phyloP scores from a whole-genome alignment of 2,888 invertebrate genomes.

The Torymus aiolomorphi region DNA sequence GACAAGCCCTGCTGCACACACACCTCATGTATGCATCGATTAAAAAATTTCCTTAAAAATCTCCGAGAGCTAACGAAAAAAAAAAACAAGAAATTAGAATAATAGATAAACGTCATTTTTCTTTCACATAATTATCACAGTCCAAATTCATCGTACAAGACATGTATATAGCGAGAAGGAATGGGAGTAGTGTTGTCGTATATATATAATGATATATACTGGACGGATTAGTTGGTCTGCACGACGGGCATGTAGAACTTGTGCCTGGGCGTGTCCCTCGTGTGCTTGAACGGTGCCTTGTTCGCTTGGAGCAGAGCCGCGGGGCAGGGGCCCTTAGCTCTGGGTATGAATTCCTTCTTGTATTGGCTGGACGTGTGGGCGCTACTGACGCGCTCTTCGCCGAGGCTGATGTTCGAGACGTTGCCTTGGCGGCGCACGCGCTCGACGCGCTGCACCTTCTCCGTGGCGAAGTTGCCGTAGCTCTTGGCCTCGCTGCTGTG shows the following conservation, averaged over 20 bases:
- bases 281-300: slow-evolving; percentile 88
- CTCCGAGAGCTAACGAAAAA: not conserved
- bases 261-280: slow-evolving; percentile 89
- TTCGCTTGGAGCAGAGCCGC: slow-evolving; percentile 86
- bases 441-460: slow-evolving; percentile 77
- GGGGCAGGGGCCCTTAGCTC: slow-evolving; percentile 86
- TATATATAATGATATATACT: too few species aligned
- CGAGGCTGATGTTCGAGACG: slow-evolving; percentile 83
- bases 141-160: slow-evolving; percentile 46
- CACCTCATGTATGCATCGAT: not conserved
- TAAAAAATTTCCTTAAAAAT: slow-evolving; percentile 25
- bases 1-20: too few species aligned
- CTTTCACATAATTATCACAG: slow-evolving; percentile 50
- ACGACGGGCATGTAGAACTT: slow-evolving; percentile 87
- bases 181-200: not conserved
- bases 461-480: slow-evolving; percentile 77
- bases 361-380: slow-evolving; percentile 85
- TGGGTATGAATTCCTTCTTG: slow-evolving; percentile 85
- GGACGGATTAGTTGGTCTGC: slow-evolving; percentile 46
- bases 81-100: slow-evolving; percentile 2
- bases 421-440: slow-evolving; percentile 81
- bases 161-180: not conserved
- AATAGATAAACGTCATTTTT: slow-evolving; percentile 5
- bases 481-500: slow-evolving; percentile 80
- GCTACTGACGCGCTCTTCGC: slow-evolving; percentile 86